A percentile compares a stretch with the other conserved stretches of the same genome.
phyloP scores from a whole-genome alignment of 30 jellyfish, hydroid and myxozoan genomes.

The Aurelia coerulea region DNA sequence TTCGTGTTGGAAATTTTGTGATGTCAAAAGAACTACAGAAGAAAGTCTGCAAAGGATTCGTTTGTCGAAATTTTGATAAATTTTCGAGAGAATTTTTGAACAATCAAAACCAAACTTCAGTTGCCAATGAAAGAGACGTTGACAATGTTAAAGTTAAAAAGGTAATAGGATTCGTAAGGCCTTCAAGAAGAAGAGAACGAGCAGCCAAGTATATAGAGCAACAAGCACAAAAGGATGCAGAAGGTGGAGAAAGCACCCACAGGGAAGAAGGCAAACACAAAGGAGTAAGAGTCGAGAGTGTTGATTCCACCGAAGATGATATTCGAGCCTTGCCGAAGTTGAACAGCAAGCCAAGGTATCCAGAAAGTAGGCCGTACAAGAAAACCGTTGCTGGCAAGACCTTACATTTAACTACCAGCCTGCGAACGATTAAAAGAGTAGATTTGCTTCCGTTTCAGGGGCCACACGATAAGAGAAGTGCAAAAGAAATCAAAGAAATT shows the following conservation, averaged over 20 bases:
- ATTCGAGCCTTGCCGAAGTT: not conserved
- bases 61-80: not conserved
- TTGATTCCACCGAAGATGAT: not conserved
- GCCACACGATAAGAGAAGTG: not conserved
- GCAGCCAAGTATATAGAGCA: not conserved
- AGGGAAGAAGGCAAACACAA: not conserved
- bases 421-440: slow-evolving; percentile 10
- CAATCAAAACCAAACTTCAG: not conserved
- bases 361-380: slow-evolving; percentile 15
- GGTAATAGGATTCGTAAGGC: not conserved
- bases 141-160: not conserved
- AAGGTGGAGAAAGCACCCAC: not conserved
- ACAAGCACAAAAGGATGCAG: not conserved
- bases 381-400: slow-evolving; percentile 18
- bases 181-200: not conserved
- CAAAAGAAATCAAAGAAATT: not conserved
- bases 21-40: slow-evolving; percentile 13
- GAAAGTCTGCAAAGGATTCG: slow-evolving; percentile 48
- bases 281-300: too few relatives aligned
- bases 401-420: slow-evolving; percentile 9
- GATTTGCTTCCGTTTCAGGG: slow-evolving; percentile 30
- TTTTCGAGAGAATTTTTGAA: not conserved
- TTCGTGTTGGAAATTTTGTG: slow-evolving; percentile 45
- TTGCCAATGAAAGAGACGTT: not conserved
- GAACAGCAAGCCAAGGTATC: too few relatives aligned